Conservation (phyloP, 2,797 vertebrate species). For the Uromys caudimaculatus region DNA sequence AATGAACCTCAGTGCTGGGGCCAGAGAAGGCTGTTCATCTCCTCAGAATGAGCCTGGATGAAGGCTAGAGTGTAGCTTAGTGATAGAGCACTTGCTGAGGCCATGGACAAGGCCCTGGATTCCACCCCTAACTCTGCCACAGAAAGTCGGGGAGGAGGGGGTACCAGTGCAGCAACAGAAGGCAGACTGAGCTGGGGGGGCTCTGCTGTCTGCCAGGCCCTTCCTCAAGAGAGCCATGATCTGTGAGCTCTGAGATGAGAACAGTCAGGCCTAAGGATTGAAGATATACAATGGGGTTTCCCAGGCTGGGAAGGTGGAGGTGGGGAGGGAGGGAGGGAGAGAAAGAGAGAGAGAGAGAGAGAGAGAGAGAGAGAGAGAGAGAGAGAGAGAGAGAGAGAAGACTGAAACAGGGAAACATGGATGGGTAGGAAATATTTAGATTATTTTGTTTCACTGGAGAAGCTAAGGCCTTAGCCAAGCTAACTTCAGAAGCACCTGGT, state of each 20-base stretch:
- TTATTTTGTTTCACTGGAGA: neutral
- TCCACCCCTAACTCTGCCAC: neutral
- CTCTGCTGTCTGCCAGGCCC: neutral
- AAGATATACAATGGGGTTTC: neutral
- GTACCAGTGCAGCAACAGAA: too few species aligned
- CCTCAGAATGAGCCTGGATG: neutral
- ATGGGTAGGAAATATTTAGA: neutral
- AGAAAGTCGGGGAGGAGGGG: neutral
- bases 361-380: neutral
- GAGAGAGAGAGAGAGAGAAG: neutral
- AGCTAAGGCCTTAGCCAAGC: neutral
- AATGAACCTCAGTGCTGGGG: neutral
- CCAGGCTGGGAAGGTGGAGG: neutral
- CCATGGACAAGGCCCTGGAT: neutral
- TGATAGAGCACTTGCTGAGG: neutral
- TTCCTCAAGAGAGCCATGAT: neutral
- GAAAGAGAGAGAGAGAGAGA: neutral
- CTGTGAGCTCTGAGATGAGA: neutral
- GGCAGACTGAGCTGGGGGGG: fast-evolving
- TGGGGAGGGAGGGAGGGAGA: too few species aligned
- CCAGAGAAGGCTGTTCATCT: neutral
- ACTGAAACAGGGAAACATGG: too few species aligned
- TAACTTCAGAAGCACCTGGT: neutral
- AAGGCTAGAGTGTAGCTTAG: neutral
- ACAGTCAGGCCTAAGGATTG: neutral